These are phyloP conservation scores for Struthidea cinerea DNA, from an alignment of 2,113 vertebrate species.

Conservation along the genomic window DNA sequence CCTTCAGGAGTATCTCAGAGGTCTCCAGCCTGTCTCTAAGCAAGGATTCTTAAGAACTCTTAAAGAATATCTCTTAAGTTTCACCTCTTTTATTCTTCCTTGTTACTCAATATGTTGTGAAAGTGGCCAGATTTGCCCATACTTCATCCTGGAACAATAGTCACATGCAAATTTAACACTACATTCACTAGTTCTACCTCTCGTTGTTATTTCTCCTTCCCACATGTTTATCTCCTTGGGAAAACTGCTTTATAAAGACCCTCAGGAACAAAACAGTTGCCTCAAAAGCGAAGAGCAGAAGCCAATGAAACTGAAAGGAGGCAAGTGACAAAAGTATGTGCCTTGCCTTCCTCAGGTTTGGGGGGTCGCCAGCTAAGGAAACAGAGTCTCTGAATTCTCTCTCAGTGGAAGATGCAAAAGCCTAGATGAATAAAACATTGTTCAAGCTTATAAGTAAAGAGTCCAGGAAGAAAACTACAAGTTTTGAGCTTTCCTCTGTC, in stretches of 20 bases:
- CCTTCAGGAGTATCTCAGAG: neutral
- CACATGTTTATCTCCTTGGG: rapidly evolving
- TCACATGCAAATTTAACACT: neutral
- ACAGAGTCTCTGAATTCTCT: neutral
- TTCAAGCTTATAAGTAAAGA: neutral
- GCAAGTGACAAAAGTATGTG: neutral
- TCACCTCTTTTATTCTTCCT: neutral
- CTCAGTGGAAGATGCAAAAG: neutral
- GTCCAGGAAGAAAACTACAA: neutral
- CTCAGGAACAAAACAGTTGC: neutral
- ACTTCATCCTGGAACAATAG: neutral
- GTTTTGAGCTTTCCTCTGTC: neutral
- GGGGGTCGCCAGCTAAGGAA: neutral
- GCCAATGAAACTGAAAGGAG: neutral
- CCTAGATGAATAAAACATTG: neutral
- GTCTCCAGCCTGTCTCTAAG: neutral
- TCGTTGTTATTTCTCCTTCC: neutral
- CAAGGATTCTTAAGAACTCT: neutral
- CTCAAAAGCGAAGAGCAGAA: neutral
- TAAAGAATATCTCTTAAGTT: neutral
- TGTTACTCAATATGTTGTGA: neutral
- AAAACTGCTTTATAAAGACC: neutral
- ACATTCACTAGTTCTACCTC: neutral
- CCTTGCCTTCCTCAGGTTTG: neutral
- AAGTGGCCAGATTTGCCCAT: neutral